Percentiles rank a stretch among this genome's conserved stretches.
These are phyloP conservation scores for Arenaria interpres DNA, from an alignment of 2,113 vertebrate species.

Conservation along the genomic window DNA sequence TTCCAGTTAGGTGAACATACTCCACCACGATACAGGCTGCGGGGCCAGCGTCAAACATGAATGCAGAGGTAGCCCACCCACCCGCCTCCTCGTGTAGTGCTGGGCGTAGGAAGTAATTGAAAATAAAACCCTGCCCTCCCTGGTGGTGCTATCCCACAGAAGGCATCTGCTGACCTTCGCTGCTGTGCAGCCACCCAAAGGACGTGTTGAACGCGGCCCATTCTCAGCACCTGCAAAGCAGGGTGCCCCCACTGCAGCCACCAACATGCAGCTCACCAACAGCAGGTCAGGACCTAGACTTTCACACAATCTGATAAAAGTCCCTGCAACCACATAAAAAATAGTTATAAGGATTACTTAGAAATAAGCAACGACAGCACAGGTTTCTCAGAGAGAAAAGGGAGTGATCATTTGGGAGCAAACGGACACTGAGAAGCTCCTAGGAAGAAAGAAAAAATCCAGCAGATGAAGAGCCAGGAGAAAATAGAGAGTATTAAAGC, in stretches of 20 bases:
- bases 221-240: neutral
- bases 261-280: neutral
- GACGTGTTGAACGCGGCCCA: neutral
- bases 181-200: neutral
- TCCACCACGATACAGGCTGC: neutral
- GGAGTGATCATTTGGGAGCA: neutral
- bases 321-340: neutral
- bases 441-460: neutral
- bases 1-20: fast-evolving
- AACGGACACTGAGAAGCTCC: fast-evolving
- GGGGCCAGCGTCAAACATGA: neutral
- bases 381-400: neutral
- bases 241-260: fast-evolving
- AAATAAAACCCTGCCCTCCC: neutral
- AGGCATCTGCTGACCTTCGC: neutral
- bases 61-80: neutral
- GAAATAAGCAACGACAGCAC: neutral
- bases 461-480: neutral
- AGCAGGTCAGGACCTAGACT: neutral
- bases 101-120: neutral
- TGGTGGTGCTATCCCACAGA: fast-evolving
- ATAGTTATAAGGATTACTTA: neutral
- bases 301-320: neutral
- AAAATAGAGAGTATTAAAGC: neutral
- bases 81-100: neutral